A percentile compares a stretch with the other conserved stretches of the same genome.
Conservation (phyloP, 1,140 invertebrate species). For the Adelges cooleyi region DNA sequence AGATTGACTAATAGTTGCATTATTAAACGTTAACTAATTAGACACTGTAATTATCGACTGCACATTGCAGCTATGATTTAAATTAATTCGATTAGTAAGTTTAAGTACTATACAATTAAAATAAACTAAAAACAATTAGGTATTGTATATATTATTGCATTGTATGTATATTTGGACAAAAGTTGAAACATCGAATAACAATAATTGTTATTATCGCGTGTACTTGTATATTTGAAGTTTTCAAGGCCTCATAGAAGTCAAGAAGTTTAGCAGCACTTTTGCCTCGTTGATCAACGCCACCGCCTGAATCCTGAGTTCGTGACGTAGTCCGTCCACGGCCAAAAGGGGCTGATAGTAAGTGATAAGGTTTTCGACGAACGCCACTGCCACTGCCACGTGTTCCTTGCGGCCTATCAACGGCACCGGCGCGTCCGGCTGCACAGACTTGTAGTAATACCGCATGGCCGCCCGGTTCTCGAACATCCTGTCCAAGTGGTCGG, state of each 20-base stretch:
- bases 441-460: not conserved
- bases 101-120: too few species aligned
- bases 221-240: too few species aligned
- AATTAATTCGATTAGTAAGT: too few species aligned
- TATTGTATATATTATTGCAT: too few species aligned
- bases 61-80: too few species aligned
- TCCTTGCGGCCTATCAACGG: not conserved
- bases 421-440: slow-evolving; percentile 10
- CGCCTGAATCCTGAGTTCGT: not conserved
- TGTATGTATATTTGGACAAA: too few species aligned
- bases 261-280: not conserved
- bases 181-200: too few species aligned
- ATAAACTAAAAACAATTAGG: too few species aligned
- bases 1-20: too few species aligned
- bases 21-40: too few species aligned
- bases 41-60: too few species aligned
- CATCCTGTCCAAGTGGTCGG: not conserved
- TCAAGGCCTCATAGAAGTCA: not conserved
- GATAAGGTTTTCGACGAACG: not conserved
- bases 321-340: not conserved
- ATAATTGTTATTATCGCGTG: too few species aligned
- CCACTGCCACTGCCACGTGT: slow-evolving; percentile 2
- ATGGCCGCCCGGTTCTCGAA: not conserved
- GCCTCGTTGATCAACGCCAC: not conserved
- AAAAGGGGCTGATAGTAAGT: not conserved